Base-by-base conservation (phyloP, 1,140 invertebrate genomes). In the Microplitis demolitor region DNA sequence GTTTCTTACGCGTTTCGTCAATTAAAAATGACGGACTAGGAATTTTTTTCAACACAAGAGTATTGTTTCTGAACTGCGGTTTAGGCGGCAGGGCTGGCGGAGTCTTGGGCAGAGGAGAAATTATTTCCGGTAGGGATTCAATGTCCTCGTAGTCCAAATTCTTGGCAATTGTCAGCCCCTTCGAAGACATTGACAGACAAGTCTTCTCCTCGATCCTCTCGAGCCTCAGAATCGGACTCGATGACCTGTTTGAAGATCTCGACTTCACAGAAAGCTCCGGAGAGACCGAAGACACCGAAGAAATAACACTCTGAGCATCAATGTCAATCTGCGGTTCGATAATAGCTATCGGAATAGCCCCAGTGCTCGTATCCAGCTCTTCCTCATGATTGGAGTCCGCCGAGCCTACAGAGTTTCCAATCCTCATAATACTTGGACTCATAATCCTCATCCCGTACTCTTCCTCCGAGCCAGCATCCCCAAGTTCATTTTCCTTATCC, bases 51-150 rank as follows among this genome's bases (percentile, higher is more conserved):
- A 87, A 33, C 1, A 86, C 80, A 4, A 87, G 51, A 0, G 85
- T 89, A 88, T 92, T 82, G 87, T 90, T 84, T 83, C 88, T 80
- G 89, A 88, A 88, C 88, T 92, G 83, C 75, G 92, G 92, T 80
- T 93, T 93, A 16, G 91, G 92, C 11, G 91, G 91, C 69, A 93
- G 80, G 66, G 90, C 91, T 70, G 92, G 91, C 35, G 92, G 91
- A 58, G 89, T 90, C 78, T 90, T 88, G 74, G 88, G 86, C 37
- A 89, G 63, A 69, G 80, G 69, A n/a, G 79, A 58, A 9, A 78
- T 68, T 4, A 81, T 75, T 13, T 87, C 86, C 1, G 85, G 85
- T 3, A 87, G 63, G 0, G 85, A 87, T 60, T 89, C 87, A 39
- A 86, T 83, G 11, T 86, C 82, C 61, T 90, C 89, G 78, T 88